A percentile compares a stretch with the other conserved stretches of the same genome.
Conservation (phyloP, 2,888 invertebrate species). For the Mythimna vitellina region DNA sequence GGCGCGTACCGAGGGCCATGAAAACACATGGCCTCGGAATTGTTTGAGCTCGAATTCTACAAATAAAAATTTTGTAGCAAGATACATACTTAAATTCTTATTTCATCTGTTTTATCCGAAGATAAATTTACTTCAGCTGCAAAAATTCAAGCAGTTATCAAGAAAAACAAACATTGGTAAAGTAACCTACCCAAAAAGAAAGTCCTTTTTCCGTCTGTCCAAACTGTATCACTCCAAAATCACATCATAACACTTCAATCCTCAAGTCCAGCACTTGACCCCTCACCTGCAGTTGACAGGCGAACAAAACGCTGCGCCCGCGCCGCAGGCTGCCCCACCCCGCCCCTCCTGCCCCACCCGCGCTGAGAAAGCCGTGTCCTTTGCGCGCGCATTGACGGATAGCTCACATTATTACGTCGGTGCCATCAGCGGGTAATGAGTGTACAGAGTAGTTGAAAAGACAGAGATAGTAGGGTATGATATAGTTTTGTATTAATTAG, state of each 20-base stretch:
- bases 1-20: too few relatives aligned
- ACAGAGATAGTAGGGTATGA: slow-evolving; percentile 25
- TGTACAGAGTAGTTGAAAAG: slow-evolving; percentile 60
- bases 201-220: background rate
- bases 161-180: background rate
- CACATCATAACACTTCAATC: slow-evolving; percentile 44
- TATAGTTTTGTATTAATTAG: slow-evolving; percentile 27
- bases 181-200: background rate
- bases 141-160: too few relatives aligned
- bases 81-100: too few relatives aligned
- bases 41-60: background rate
- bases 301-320: slow-evolving; percentile 73
- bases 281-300: slow-evolving; percentile 71
- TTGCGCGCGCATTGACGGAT: slow-evolving; percentile 83
- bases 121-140: too few relatives aligned
- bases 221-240: slow-evolving; percentile 42
- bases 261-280: slow-evolving; percentile 62
- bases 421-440: slow-evolving; percentile 82
- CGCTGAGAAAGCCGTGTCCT: slow-evolving; percentile 87
- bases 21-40: too few relatives aligned
- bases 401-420: slow-evolving; percentile 82
- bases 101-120: too few relatives aligned
- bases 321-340: slow-evolving; percentile 57
- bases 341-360: slow-evolving; percentile 43
- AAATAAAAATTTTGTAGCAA: background rate